Percentiles rank a stretch among this genome's conserved stretches.
Conservation (phyloP, 1,140 invertebrate genomes). For the Pseudomyrmex concolor region DNA sequence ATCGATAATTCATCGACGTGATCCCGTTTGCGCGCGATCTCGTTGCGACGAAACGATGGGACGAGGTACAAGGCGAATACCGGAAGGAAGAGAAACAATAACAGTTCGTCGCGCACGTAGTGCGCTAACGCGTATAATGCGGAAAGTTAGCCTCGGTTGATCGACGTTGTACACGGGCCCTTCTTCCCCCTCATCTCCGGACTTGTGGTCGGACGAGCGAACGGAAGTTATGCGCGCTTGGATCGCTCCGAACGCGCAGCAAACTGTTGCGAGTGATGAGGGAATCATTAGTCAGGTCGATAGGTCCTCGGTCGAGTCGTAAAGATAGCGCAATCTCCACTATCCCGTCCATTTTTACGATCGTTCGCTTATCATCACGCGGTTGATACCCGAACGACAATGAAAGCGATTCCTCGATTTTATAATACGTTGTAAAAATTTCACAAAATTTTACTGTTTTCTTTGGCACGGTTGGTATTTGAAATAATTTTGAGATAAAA, state of each 20-base stretch:
- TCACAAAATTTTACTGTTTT: not conserved
- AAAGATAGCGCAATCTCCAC: constrained; percentile 30
- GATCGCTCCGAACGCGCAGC: constrained; percentile 62
- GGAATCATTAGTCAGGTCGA: constrained; percentile 69
- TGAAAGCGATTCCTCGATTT: not conserved
- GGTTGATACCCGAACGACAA: not conserved
- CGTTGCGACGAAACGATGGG: not conserved
- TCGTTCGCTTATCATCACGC: not conserved
- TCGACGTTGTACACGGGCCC: constrained; percentile 65
- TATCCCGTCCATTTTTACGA: constrained; percentile 2
- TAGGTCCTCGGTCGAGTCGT: constrained; percentile 57
- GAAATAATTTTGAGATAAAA: not conserved
- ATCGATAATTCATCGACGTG: no score
- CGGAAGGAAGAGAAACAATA: constrained; percentile 60
- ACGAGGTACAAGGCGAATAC: not conserved
- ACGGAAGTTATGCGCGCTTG: constrained; percentile 75
- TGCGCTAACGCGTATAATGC: constrained; percentile 70
- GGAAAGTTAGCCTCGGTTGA: constrained; percentile 67
- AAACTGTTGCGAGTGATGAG: constrained; percentile 67
- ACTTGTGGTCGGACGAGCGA: constrained; percentile 67
- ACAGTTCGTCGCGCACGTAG: constrained; percentile 40
- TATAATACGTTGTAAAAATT: not conserved
- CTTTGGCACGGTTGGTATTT: no score
- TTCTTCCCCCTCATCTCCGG: constrained; percentile 64
- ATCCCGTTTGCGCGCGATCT: constrained; percentile 6